Conservation (phyloP, 2,888 invertebrate genomes). For the Taphrorychus bicolor region DNA sequence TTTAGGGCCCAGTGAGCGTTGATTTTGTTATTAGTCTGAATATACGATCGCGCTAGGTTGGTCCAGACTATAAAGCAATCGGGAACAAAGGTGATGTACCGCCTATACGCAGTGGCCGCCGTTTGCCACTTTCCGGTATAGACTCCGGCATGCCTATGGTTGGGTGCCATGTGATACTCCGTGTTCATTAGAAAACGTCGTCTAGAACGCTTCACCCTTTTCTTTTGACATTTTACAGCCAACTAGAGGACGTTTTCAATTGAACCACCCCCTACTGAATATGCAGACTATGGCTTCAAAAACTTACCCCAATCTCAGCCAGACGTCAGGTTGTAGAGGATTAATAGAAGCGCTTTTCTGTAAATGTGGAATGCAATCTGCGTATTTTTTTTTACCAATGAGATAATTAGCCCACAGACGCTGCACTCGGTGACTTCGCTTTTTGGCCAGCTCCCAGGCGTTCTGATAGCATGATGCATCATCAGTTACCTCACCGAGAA, state of each 20-base stretch:
- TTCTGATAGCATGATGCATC: conserved; percentile 81
- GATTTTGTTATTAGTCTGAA: conserved; percentile 84
- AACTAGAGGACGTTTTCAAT: no score
- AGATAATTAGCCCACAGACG: conserved; percentile 86
- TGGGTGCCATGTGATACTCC: not conserved
- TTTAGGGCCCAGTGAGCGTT: conserved; percentile 84
- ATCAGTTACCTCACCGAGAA: conserved; percentile 77
- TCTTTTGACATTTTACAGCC: no score
- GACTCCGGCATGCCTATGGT: conserved; percentile 74
- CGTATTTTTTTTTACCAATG: conserved; percentile 77
- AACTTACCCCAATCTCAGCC: conserved; percentile 76
- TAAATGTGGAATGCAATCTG: conserved; percentile 80
- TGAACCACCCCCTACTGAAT: no score
- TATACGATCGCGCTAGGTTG: conserved; percentile 93
- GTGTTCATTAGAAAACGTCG: no score
- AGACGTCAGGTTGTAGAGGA: conserved; percentile 84
- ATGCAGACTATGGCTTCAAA: no score
- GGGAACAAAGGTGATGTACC: conserved; percentile 83
- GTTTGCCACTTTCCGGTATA: conserved; percentile 79
- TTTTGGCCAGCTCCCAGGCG: conserved; percentile 89
- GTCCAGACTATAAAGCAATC: conserved; percentile 97
- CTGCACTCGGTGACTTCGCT: conserved; percentile 84
- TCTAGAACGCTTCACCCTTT: no score
- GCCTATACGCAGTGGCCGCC: conserved; percentile 84
- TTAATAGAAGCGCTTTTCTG: conserved; percentile 86